Evolutionary conservation across 92 coral and sea anemone genomes (phyloP), one percentile per base, ranked within the genome.

Genomic region (Zoanthus sansibaricus): DNA sequence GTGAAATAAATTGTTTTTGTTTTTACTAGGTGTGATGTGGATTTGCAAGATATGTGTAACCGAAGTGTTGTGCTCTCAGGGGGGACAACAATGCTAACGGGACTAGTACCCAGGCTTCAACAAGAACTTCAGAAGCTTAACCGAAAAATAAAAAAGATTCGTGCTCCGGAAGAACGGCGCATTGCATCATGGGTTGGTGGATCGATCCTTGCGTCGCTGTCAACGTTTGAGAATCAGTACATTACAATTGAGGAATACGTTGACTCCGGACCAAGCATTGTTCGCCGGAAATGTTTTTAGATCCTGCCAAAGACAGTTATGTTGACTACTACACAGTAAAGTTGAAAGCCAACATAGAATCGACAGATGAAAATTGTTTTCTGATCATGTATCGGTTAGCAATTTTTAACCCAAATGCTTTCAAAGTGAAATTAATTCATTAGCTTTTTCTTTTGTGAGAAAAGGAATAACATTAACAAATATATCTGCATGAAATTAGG

Each of bases 151-250:
- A 92, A 82, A 56, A 87, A 92, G 56, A 82, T 95, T 21, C 93
- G 96, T 17, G 92, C 90, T 80, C 99, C 99, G 20, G 99, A 93
- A 46, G 94, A 95, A 30, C 92, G 99, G 77, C 83, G 73, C 66
- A 72, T 83, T 79, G 94, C 99, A 4, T 86, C 99, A 6, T 97
- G 99, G 99, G 88, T 97, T 44, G 99, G 99, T 7, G 99, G 96
- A 66, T 93, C 99, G 16, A 92, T 97, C 62, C 83, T 97, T 21
- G 98, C 94, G 0, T 89, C 97, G 14, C 91, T 97, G 5, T 91
- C 99, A 7, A 89, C 94, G 3, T 86, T 97, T 31, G 91, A 94
- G 32, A 90, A 87, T 32, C 94, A 91, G 92, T 95, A 92, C 75
- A 91, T 95, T 37, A 97, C 97, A 3, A 84, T 95, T 42, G 99